These are phyloP conservation scores for Phyllotis vaccarum DNA, from an alignment of 2,797 vertebrate species.

Conservation along the genomic window DNA sequence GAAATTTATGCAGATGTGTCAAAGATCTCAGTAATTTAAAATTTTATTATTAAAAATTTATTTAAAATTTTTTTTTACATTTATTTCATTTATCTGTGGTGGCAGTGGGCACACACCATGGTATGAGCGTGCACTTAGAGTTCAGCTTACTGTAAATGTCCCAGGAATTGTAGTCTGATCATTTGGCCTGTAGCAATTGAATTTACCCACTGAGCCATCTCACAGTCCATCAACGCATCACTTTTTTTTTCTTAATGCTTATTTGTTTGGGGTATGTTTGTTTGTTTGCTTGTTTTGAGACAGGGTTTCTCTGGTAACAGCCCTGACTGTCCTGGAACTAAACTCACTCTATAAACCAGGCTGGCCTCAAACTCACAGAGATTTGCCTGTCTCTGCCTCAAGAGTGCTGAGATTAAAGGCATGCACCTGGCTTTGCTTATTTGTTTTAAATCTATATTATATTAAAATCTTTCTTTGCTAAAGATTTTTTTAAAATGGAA, in stretches of 20 bases:
- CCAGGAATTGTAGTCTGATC: neutral
- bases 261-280: neutral
- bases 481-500: slow-evolving; percentile 13
- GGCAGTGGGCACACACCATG: too few species aligned
- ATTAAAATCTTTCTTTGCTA: slow-evolving; percentile 49
- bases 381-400: too few species aligned
- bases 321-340: too few species aligned
- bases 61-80: neutral
- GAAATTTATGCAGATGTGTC: slow-evolving; percentile 38
- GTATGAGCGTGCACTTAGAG: neutral
- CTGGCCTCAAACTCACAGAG: too few species aligned
- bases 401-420: too few species aligned
- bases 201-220: neutral
- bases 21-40: slow-evolving; percentile 13
- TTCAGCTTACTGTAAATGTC: neutral
- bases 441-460: slow-evolving; percentile 30
- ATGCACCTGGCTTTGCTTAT: neutral
- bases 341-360: too few species aligned
- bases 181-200: too few species aligned
- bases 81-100: neutral
- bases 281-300: too few species aligned
- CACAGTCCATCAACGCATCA: neutral
- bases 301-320: too few species aligned
- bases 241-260: neutral
- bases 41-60: neutral